Conservation (phyloP, 2,113 vertebrate genomes). For the Calyptommatus sinebrachiatus region DNA sequence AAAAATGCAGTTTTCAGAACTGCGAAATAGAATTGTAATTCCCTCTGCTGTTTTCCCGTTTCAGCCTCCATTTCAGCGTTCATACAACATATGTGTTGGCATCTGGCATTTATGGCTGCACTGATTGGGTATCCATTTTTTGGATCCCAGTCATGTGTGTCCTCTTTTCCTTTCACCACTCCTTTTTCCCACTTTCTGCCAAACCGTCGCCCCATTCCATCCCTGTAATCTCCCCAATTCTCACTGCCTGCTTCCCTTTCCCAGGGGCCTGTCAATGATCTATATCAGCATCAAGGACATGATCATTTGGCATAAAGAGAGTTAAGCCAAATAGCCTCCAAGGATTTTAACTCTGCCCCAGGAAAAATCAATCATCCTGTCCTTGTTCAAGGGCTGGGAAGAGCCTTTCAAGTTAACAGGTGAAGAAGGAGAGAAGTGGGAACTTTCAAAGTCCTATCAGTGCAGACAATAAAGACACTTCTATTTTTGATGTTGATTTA, state of each 20-base stretch:
- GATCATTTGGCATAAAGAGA: not conserved
- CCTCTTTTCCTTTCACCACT: too few relatives aligned
- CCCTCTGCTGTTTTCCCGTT: too few relatives aligned
- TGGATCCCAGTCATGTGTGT: too few relatives aligned
- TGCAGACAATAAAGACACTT: not conserved
- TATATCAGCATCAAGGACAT: not conserved
- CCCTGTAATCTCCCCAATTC: too few relatives aligned
- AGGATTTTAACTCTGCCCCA: not conserved
- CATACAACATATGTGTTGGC: too few relatives aligned
- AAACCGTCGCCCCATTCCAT: too few relatives aligned
- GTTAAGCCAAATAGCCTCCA: not conserved
- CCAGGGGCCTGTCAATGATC: constrained; percentile 3
- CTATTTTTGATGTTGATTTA: not conserved
- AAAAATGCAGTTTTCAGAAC: too few relatives aligned
- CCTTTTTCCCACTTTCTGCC: too few relatives aligned
- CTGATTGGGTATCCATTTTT: too few relatives aligned
- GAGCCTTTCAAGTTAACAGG: not conserved
- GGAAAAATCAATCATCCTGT: constrained; percentile 33
- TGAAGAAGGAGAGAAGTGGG: not conserved
- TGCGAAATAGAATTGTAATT: too few relatives aligned
- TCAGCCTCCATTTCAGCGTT: too few relatives aligned
- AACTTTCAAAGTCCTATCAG: not conserved
- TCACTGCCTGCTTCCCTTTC: constrained; percentile 6
- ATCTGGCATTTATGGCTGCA: too few relatives aligned
- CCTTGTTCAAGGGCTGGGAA: constrained; percentile 17